These are phyloP conservation scores for Bubalus kerabau DNA, from an alignment of 2,113 vertebrate species.

Conservation along the genomic window DNA sequence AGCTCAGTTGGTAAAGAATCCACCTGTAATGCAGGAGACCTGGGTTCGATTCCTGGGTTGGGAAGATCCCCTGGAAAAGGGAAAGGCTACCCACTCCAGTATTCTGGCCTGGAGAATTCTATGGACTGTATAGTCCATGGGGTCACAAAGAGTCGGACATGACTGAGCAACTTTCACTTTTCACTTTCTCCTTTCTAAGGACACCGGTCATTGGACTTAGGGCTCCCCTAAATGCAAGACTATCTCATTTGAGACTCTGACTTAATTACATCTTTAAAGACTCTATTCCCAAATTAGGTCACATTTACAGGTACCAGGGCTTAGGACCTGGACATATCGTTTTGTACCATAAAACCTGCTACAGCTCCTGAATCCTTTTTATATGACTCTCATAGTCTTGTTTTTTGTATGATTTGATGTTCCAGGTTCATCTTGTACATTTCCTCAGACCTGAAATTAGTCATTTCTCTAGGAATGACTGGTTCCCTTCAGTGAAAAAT, in stretches of 20 bases:
- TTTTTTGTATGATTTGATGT: background rate
- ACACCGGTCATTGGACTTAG: background rate
- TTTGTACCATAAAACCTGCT: background rate
- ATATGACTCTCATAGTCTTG: background rate
- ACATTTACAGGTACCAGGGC: background rate
- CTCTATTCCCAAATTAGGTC: background rate
- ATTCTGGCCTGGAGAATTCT: background rate
- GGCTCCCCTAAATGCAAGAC: background rate
- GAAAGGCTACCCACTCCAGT: background rate
- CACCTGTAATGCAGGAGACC: background rate
- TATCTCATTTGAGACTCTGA: background rate
- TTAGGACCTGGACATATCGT: background rate
- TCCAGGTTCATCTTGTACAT: background rate
- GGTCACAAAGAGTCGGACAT: background rate
- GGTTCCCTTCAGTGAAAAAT: background rate
- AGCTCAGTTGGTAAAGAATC: background rate
- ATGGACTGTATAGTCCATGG: background rate
- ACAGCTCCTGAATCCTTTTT: background rate
- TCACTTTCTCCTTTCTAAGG: background rate
- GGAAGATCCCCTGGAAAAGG: background rate
- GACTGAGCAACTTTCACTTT: background rate
- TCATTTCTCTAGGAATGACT: background rate
- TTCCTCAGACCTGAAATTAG: background rate
- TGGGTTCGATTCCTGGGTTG: background rate
- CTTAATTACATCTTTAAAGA: background rate